Conservation (phyloP, 2,113 vertebrate genomes). For the Phoenicopterus ruber region DNA sequence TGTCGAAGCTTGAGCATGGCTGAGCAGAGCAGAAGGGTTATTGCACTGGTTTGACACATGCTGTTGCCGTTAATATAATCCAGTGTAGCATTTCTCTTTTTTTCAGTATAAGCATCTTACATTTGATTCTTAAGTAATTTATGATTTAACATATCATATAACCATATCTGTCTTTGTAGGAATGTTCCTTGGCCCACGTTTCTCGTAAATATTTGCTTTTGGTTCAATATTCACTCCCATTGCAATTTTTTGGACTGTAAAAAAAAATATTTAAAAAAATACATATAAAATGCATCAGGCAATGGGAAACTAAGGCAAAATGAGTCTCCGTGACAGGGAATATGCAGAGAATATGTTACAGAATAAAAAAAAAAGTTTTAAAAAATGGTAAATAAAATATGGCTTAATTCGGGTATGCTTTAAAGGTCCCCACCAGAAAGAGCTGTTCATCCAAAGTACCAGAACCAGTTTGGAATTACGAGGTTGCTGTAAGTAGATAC, state of each 20-base stretch:
- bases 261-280: background rate
- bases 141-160: background rate
- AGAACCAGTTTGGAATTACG: background rate
- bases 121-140: background rate
- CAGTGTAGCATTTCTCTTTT: background rate
- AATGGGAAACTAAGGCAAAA: background rate
- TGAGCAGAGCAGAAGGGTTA: slow-evolving; percentile 5
- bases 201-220: background rate
- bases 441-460: background rate
- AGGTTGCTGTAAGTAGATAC: background rate
- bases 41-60: background rate
- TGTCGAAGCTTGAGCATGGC: background rate
- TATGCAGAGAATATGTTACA: background rate
- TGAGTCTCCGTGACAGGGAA: background rate
- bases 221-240: background rate
- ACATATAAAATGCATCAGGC: background rate
- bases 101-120: background rate
- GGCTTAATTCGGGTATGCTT: background rate
- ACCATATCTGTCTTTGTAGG: background rate
- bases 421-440: background rate
- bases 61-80: background rate
- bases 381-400: background rate
- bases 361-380: background rate
- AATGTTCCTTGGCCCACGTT: background rate
- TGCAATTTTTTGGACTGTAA: background rate